Base-by-base conservation (phyloP, 2,797 vertebrate species). In the Dromococcyx pavoninus region DNA sequence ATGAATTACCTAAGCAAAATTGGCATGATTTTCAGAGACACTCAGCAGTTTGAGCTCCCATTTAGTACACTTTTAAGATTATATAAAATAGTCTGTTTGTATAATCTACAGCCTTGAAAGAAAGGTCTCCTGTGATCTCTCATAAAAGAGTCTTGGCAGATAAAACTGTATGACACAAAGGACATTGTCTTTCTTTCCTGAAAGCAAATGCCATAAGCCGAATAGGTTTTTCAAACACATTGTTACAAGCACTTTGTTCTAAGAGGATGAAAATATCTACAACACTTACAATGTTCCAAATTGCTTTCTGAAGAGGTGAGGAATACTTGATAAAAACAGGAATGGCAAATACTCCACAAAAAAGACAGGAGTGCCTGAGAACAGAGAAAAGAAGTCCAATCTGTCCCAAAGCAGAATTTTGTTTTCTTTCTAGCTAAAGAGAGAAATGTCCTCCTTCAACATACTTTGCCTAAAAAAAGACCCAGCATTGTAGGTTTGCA, bases 11-110 rank as follows among this genome's bases (percentile, higher is more conserved):
- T 41, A 24, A 86, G 32, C 4, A 88, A 84, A 94, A 86, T 17
- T 54, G 61, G 39, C 10, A 17, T 76, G 66, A 48, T 94, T 96
- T 91, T 92, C 92, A 89, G 86, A 83, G 51, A 64, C 46, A 65
- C 37, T 81, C 54, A 72, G 64, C 56, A 88, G 43, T 73, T 33
- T 62, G 72, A 80, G 32, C 24, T 92, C 27, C n/a, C 23, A 51
- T 90, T 89, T 81, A 81, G 28, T 50, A 88, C 56, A 83, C 50
- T 61, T 58, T 48, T 83, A 91, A 93, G 65, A 83, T 85, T 85
- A 65, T 72, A 90, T 30, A 89, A 83, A 92, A 80, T 35, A 83
- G 57, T 65, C 62, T 90, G 75, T 77, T 94, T 92, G n/a, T 87
- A 71, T 78, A 94, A 93, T 65, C 62, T 86, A 70, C 28, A 78